These are phyloP conservation scores for Panulirus ornatus DNA, from an alignment of 1,140 invertebrate genomes.

Conservation along the genomic window DNA sequence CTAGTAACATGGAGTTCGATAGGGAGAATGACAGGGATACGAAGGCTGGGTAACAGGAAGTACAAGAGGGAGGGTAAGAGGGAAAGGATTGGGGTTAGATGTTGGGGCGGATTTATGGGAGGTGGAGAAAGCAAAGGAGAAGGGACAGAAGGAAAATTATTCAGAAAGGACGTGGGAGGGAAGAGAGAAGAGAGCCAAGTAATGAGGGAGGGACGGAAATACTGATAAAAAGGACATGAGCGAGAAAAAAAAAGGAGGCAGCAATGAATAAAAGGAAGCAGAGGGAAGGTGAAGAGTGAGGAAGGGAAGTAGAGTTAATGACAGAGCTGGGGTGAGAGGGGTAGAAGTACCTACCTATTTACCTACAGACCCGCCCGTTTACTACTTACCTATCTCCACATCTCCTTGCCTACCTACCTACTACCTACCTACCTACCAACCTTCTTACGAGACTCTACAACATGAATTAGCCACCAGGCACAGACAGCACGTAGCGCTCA, in stretches of 20 bases:
- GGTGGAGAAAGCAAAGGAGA: neutral
- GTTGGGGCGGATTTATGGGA: neutral
- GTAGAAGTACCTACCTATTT: too few relatives aligned
- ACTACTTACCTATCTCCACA: too few relatives aligned
- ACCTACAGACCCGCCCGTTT: too few relatives aligned
- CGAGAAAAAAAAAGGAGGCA: neutral
- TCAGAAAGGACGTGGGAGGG: too few relatives aligned
- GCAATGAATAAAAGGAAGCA: neutral
- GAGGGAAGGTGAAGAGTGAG: too few relatives aligned
- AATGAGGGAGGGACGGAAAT: neutral
- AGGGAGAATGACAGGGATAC: neutral
- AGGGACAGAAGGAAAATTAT: neutral
- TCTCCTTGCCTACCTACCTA: too few relatives aligned
- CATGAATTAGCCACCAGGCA: too few relatives aligned
- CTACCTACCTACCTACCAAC: too few relatives aligned
- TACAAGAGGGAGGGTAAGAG: neutral
- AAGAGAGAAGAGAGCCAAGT: neutral
- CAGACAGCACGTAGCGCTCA: too few relatives aligned
- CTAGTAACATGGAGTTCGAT: neutral
- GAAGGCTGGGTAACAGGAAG: neutral
- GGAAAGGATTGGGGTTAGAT: neutral
- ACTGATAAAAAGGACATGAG: neutral
- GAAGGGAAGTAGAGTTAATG: neutral
- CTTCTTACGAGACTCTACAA: too few relatives aligned
- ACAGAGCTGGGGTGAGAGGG: too few relatives aligned